A percentile compares a stretch with the other conserved stretches of the same genome.
Conservation (phyloP, 1,140 invertebrate species). For the Cotesia chilonis region DNA sequence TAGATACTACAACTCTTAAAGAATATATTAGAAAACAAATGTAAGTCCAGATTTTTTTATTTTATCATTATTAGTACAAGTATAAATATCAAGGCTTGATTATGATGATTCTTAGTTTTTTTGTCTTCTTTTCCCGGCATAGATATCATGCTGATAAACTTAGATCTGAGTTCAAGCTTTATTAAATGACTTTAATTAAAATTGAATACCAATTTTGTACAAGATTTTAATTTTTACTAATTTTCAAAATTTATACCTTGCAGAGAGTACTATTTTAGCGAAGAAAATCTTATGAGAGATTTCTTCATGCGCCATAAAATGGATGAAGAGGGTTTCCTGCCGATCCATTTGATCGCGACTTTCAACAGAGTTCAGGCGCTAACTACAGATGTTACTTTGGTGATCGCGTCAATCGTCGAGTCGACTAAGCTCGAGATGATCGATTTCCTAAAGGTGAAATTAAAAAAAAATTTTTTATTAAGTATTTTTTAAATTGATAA, state of each 20-base stretch:
- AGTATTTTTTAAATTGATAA: too few relatives aligned
- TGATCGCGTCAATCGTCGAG: conserved; percentile 82
- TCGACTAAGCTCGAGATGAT: conserved; percentile 86
- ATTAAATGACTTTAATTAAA: too few relatives aligned
- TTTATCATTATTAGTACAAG: background rate
- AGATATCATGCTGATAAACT: conserved; percentile 46
- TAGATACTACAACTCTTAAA: conserved; percentile 72
- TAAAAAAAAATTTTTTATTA: too few relatives aligned
- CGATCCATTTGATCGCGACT: conserved; percentile 91
- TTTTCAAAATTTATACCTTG: conserved; percentile 46
- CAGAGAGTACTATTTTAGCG: conserved; percentile 99
- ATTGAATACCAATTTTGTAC: background rate
- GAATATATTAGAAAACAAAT: conserved; percentile 86
- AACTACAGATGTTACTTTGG: conserved; percentile 83
- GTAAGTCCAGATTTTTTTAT: conserved; percentile 66
- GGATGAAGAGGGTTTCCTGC: conserved; percentile 92
- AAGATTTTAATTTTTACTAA: background rate
- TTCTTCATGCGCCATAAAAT: conserved; percentile 97
- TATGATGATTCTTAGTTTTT: conserved; percentile 53
- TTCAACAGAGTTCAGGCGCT: conserved; percentile 93
- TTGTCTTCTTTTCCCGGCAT: conserved; percentile 66
- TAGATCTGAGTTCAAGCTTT: conserved; percentile 42
- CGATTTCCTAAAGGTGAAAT: conserved; percentile 71
- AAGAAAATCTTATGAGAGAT: conserved; percentile 94
- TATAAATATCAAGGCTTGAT: background rate